Base-by-base conservation (phyloP, 2,888 invertebrate species). In the Pinctada fucata region DNA sequence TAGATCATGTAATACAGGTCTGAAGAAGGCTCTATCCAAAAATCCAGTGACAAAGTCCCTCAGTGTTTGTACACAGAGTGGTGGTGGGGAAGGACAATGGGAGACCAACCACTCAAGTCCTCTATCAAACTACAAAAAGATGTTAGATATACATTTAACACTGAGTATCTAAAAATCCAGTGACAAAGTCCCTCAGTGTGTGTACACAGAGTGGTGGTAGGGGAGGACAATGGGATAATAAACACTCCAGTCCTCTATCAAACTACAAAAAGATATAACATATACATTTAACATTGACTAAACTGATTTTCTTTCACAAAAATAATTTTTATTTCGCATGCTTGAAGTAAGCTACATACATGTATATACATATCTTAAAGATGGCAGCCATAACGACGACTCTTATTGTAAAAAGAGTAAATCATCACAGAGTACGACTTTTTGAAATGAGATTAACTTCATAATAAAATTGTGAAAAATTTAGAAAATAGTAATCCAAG, bases 1-100 rank as follows among this genome's bases (percentile, higher is more conserved):
- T 8, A 89, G 84, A 73, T 90, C 87, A 52, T 90, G 86, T 64
- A 88, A 85, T 51, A 89, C 87, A 2, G 87, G 87, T 2, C 85
- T 82, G 82, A 86, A 89, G 84, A 87, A 91, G 10, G 85, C 80
- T 69, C 86, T 79, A 16, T 87, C 73, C 3, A 91, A 80, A 10
- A 78, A 79, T 49, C 83, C 81, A 64, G 90, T 89, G 2, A 90
- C 76, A 48, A 80, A 84, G 70, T 89, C 86, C 48, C 81, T 76
- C 13, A 90, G 77, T 8, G 76, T 81, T 45, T 79, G 78, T 0
- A 83, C 79, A 16, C 70, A 65, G 10, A 90, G 79, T 6, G 78
- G 58, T 16, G 88, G 89, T 4, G 83, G 81, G 1, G 76, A 72
- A 6, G 86, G 83, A 6, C 83, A 81, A 3, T 82, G 82, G 52